Base-by-base conservation (phyloP, 2,888 invertebrate genomes). In the Oscheius sp. region DNA sequence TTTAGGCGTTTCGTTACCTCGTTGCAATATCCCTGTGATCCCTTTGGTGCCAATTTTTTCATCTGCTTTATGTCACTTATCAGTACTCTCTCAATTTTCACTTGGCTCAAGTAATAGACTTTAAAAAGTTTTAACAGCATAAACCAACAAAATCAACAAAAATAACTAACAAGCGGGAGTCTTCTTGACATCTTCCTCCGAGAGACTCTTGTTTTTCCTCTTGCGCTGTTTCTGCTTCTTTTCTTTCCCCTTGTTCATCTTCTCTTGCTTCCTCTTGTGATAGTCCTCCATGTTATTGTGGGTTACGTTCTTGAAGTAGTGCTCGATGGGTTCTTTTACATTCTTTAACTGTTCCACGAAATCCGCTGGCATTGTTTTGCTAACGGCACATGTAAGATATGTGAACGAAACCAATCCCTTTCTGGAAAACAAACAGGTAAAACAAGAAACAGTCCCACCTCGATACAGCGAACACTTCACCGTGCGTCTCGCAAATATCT, bases 231-330 rank as follows among this genome's bases (percentile, higher is more conserved):
- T 50, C 9, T 13, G 53, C 29, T 53, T 53, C 53, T 53, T 53
- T 3, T 53, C 29, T 53, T 53, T 53, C 10, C 53, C 53, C 11
- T 53, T 53, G 53, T 3, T 13, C 53, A 53, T 53, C 10, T 53
- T 53, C 10, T 53, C 53, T 29, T 9, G 4, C 75, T 82, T 82
- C 74, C 81, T 50, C 53, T 79, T 79, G 47, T 78, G 79, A 53
- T 82, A 82, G n/a, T 79, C 79, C n/a, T 73, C 74, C 58, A 77
- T 74, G 57, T 82, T 82, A 47, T 79, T 74, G 48, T 76, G 75
- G 10, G 79, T 77, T 21, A 79, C 78, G 68, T 82, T 82, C 51
- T 82, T 82, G 75, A 70, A 79, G 9, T 77, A 68, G 55, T 74
- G 78, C 10, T 71, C 73, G 11, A 81, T 59, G 7, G 79, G 74